Conservation (phyloP, 1,140 invertebrate species). For the Octopus bimaculoides region DNA sequence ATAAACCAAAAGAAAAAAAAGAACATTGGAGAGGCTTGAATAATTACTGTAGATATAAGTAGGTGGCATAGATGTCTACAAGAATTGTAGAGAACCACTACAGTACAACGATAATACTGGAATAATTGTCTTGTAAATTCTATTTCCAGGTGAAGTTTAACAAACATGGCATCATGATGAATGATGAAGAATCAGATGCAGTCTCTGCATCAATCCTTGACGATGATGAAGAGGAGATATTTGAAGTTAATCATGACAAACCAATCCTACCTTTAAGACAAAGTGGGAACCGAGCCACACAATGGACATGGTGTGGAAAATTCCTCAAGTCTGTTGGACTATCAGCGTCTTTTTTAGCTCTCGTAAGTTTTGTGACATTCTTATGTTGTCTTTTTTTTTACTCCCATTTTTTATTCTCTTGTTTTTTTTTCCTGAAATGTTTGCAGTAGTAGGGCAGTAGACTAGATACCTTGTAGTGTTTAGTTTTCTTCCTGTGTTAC, state of each 20-base stretch:
- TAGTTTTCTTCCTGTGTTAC: not conserved
- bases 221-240: conserved; percentile 15
- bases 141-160: no score
- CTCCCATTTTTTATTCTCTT: not conserved
- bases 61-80: no score
- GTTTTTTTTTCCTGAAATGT: not conserved
- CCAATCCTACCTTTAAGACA: conserved; percentile 13
- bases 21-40: no score
- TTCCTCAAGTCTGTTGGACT: conserved; percentile 44
- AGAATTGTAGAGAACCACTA: no score
- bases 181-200: conserved; percentile 35
- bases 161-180: conserved; percentile 20
- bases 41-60: no score
- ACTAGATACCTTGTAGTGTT: not conserved
- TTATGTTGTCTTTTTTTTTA: not conserved
- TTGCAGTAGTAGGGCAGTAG: not conserved
- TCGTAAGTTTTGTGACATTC: conserved; percentile 32
- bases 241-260: conserved; percentile 17
- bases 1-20: no score
- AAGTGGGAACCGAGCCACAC: not conserved
- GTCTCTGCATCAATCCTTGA: conserved; percentile 37
- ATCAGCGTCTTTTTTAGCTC: conserved; percentile 44
- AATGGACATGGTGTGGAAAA: conserved; percentile 28
- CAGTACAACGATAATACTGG: no score
- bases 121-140: no score